Base-by-base conservation (phyloP, 2,797 vertebrate species). In the Stomatorhinus walkeri region DNA sequence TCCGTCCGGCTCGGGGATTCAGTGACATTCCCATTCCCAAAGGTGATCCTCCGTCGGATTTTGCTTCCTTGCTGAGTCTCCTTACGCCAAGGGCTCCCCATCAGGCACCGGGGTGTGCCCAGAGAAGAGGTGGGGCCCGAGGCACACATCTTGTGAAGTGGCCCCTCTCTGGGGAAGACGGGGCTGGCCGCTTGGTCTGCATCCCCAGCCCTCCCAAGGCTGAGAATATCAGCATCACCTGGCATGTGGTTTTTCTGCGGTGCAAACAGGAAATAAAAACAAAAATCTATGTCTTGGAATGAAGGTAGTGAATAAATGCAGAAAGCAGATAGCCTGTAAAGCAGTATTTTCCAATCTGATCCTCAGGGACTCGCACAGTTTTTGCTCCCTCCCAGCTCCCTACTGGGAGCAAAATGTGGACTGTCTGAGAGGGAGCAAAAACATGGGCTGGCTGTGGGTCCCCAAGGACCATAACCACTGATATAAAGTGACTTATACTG, bases 41-140 rank as follows among this genome's bases (percentile, higher is more conserved):
- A 61, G 64, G 88, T 1, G 83, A 87, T 68, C 88, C 91, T 59
- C 89, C 87, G 85, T 72, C 89, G 87, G 83, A 88, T 40, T 40
- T 84, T n/a, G 24, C 36, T 59, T 32, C 83, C 88, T 9, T 85
- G 59, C 48, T 89, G 90, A 91, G 94, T 93, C 91, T 94, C 91
- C 93, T 91, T 87, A 90, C 93, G 14, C 36, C 22, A 1, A 43
- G 86, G 56, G 28, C 36, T 87, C 32, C 85, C 54, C 56, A 56
- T 22, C 9, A 32, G 2, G 36, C 24, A 7, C 51, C 24, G 84
- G 28, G 51, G 84, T 1, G 24, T 32, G 48, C 16, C 4, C 85
- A 0, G 93, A 90, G 92, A 85, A 2, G 89, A 89, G 87, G 36
- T 56, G 89, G n/a, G 88, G 89, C 24, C 59, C 10, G 14, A 54